Base-by-base conservation (phyloP, 2,888 invertebrate genomes). In the Cinara cedri region DNA sequence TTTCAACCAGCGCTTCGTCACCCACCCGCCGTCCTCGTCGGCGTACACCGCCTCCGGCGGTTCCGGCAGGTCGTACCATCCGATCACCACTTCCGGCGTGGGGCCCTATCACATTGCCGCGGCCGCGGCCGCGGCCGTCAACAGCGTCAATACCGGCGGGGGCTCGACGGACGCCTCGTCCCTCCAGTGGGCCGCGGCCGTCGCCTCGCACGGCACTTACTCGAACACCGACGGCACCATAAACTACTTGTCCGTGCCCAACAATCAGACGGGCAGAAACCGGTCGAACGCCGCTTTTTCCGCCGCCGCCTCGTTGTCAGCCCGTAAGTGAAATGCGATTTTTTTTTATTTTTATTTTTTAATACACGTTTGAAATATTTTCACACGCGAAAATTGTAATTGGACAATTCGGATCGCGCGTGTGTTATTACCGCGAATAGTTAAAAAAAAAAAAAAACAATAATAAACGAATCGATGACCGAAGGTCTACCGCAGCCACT, bases 271-370 rank as follows among this genome's bases (percentile, higher is more conserved):
- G 21, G 42, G 49, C 57, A 24, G 78, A 16, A 21, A 49, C 63
- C 42, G 44, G n/a, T 14, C 74, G 16, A 57, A 65, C 42, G 72
- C 57, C 46, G 10, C 72, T 19, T 76, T 72, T 49, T 78, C 83
- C 4, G 83, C 83, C 1, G 82, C 83, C 26, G 65, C 82, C 1
- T 83, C 83, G 3, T 81, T 83, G 13, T 81, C 83, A 16, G 83
- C 83, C 49, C 42, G 83, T 83, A 44, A 83, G 83, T 83, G 82
- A 34, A 14, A 34, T 6, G 34, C n/a, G 34, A 34, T 34, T 34
- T 34, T 34, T 6, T 34, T 34, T n/a, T n/a, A n/a, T n/a, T n/a
- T n/a, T n/a, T n/a, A n/a, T n/a, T n/a, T n/a, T n/a, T n/a, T n/a
- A n/a, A n/a, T 34, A 34, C 34, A 34, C 34, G 34, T 6, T n/a